A percentile compares a stretch with the other conserved stretches of the same genome.
Conservation (phyloP, 1,140 invertebrate genomes). For the Cyclina sinensis region DNA sequence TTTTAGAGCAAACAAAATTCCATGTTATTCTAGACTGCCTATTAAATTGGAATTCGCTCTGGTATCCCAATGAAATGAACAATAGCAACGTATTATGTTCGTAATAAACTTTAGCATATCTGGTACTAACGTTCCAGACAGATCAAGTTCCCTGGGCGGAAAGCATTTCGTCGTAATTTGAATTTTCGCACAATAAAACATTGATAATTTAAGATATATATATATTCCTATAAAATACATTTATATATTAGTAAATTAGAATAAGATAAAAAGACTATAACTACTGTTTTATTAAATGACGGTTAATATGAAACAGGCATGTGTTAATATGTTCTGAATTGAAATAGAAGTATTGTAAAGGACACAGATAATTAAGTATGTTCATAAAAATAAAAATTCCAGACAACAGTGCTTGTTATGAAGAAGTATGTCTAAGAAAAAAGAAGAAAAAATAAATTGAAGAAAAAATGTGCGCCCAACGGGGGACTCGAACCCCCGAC, state of each 20-base stretch:
- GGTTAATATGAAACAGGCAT: background rate
- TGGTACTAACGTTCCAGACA: no score
- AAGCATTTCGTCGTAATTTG: background rate
- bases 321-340: no score
- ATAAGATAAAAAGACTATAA: background rate
- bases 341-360: no score
- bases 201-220: no score
- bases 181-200: background rate
- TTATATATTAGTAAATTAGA: background rate
- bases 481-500: conserved; percentile 57
- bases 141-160: background rate
- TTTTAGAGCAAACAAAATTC: conserved; percentile 23
- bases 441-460: background rate
- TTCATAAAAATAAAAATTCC: no score
- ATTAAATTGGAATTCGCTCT: background rate
- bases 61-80: background rate
- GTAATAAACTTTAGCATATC: no score
- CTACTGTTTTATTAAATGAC: no score
- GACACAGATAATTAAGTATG: no score
- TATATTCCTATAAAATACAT: background rate
- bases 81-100: no score
- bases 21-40: background rate
- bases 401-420: no score
- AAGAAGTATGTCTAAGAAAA: no score
- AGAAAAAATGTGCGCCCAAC: conserved; percentile 57